A percentile compares a stretch with the other conserved stretches of the same genome.
Conservation (phyloP, 2,797 vertebrate species). For the Sorex maritimensis region DNA sequence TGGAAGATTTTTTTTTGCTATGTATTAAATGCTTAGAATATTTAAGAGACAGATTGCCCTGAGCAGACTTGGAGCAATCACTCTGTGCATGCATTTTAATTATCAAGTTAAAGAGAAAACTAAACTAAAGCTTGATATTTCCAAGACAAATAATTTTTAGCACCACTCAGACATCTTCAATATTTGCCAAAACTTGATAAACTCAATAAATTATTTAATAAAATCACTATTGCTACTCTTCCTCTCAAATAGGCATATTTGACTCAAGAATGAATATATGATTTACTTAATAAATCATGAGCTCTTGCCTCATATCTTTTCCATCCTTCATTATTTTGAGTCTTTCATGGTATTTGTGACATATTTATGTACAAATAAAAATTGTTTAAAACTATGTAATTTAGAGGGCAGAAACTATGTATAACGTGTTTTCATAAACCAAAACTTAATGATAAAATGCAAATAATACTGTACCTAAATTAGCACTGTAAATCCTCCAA, state of each 20-base stretch:
- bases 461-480: background rate
- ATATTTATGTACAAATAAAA: background rate
- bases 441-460: background rate
- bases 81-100: constrained; percentile 44
- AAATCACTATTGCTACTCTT: background rate
- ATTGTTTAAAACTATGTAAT: background rate
- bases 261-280: constrained; percentile 17
- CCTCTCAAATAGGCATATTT: background rate
- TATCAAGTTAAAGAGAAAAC: constrained; percentile 38
- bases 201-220: constrained; percentile 41
- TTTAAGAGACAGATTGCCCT: constrained; percentile 21
- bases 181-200: constrained; percentile 4
- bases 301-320: background rate
- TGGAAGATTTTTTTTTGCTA: constrained; percentile 48
- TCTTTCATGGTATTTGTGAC: background rate
- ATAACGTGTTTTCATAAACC: background rate
- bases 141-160: constrained; percentile 68
- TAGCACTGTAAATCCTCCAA: background rate
- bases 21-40: constrained; percentile 19
- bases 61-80: constrained; percentile 10
- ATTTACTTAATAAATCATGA: background rate
- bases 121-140: constrained; percentile 42
- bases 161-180: background rate
- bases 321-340: background rate
- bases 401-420: no score